Evolutionary conservation across 2,113 vertebrate species (phyloP).

Genomic region (Campylorhamphus procurvoides): DNA sequence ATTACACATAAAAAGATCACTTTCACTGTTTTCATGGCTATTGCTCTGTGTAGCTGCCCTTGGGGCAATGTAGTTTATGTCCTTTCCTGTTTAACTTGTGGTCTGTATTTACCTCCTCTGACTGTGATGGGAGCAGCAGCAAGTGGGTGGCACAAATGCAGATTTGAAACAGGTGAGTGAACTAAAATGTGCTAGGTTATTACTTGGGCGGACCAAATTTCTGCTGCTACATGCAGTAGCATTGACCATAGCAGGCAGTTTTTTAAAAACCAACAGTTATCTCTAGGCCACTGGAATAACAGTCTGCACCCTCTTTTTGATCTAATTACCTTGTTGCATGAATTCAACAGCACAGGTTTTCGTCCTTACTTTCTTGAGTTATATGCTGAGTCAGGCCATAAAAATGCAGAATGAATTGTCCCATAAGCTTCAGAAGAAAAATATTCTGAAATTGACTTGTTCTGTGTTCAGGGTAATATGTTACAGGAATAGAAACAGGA

Average conservation of each 20-base stretch:
- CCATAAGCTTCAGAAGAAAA: not conserved
- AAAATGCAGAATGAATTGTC: not conserved
- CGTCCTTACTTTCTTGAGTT: not conserved
- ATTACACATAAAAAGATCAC: not conserved
- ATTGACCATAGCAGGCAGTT: not conserved
- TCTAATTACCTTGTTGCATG: not conserved
- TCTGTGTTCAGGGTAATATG: not conserved
- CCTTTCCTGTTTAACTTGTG: not conserved
- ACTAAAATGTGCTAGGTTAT: not conserved
- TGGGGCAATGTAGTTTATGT: not conserved
- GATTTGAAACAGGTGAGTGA: not conserved
- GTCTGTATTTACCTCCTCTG: not conserved
- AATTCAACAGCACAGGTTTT: not conserved
- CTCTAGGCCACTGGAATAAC: not conserved
- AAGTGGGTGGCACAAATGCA: not conserved
- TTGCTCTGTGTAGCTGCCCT: not conserved
- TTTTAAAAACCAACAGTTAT: not conserved
- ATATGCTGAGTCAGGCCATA: not conserved
- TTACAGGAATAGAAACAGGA: not conserved
- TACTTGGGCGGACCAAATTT: not conserved
- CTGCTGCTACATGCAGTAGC: not conserved
- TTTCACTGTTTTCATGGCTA: not conserved
- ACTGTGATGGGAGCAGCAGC: not conserved
- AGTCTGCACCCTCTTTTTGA: not conserved
- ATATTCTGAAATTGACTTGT: not conserved